phyloP scores from a whole-genome alignment of 1,140 invertebrate genomes.

The Vollenhovia emeryi region DNA sequence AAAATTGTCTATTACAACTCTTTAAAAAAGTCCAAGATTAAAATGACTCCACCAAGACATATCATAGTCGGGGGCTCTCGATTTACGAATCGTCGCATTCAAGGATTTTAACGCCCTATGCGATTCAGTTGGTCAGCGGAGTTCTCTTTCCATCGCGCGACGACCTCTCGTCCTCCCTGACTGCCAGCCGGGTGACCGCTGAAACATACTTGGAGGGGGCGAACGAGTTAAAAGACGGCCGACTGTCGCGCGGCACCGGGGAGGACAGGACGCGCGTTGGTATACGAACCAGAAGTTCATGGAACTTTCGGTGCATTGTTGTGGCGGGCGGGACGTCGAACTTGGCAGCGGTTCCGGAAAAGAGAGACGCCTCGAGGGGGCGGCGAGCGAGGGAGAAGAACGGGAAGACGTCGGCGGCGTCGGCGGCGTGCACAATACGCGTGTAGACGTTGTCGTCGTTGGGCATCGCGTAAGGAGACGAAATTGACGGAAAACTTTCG shows the following conservation, averaged over 20 bases:
- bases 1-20: background rate
- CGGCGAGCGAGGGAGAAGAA: background rate
- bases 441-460: conserved; percentile 27
- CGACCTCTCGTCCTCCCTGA: background rate
- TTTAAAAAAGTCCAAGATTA: background rate
- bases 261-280: background rate
- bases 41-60: background rate
- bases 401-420: conserved; percentile 10
- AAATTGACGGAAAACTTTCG: conserved; percentile 67
- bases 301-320: conserved; percentile 77
- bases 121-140: too few species aligned
- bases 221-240: conserved; percentile 48
- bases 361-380: background rate
- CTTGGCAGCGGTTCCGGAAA: conserved; percentile 70
- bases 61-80: conserved; percentile 16
- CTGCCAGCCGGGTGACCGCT: background rate
- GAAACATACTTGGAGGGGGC: conserved; percentile 27
- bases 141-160: conserved; percentile 36
- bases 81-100: conserved; percentile 69
- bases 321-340: conserved; percentile 73
- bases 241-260: conserved; percentile 33
- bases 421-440: conserved; percentile 62
- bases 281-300: conserved; percentile 71
- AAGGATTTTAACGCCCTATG: background rate
- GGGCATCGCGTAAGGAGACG: conserved; percentile 45